Evolutionary conservation across 1,140 invertebrate genomes (phyloP), one percentile per base, ranked within the genome.

Genomic region (Cotesia chilonis): DNA sequence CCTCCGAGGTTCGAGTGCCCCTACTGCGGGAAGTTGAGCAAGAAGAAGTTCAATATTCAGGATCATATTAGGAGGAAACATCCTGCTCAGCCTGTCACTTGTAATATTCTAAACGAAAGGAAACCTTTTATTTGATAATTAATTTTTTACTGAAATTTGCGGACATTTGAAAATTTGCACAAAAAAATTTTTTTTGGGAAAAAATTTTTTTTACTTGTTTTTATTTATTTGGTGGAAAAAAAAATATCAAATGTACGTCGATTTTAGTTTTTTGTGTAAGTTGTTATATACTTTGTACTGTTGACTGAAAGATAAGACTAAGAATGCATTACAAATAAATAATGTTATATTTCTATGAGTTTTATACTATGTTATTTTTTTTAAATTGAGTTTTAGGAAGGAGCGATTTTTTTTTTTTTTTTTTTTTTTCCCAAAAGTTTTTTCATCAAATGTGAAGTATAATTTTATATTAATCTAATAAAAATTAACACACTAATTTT

Each of bases 1-100:
- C 87, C 88, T 75, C 90, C 91, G 6, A 88, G 88, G 72, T 92
- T 91, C 83, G 85, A 88, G 76, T 90, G 91, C 79, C 85, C 88
- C 55, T 78, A 84, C 63, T 89, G 88, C 74, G 65, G 77, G 1
- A 84, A 84, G 57, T 83, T 84, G 52, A 87, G 86, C 77, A 86
- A 88, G 74, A 88, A 88, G 66, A 88, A 88, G 70, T 84, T 84
- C 75, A 87, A 88, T 68, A 74, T 88, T 1, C 82, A 87, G 70
- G 81, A 83, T 38, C 88, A 89, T 74, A 83, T 88, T 52, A 77
- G 80, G 37, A 79, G 82, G 57, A 79, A 80, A 61, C 82, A 84
- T 28, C 78, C 78, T 0, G 67, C 69, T 1, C 79, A 78, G 37
- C 74, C 77, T 5, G 75, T 82, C 10, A 54, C 75, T 37, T 84